These are phyloP conservation scores for Muscidifurax raptorellus DNA, from an alignment of 1,140 invertebrate genomes.

Conservation along the genomic window DNA sequence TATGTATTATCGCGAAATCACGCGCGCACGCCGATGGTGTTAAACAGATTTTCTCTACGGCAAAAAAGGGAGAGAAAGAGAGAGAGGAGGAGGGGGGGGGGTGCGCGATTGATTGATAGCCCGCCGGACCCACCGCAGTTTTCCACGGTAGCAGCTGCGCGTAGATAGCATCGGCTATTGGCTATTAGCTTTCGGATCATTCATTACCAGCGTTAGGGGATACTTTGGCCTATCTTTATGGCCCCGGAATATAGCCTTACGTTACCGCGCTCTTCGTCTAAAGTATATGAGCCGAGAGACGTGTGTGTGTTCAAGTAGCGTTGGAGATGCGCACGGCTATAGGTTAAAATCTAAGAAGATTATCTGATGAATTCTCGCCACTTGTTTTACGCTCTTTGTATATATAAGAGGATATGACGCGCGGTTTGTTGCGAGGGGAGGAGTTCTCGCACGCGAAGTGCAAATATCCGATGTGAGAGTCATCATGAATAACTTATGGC, in stretches of 20 bases:
- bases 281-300: slow-evolving; percentile 47
- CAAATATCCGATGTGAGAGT: too few species aligned
- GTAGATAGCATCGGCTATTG: slow-evolving; percentile 56
- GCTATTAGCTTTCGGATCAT: slow-evolving; percentile 64
- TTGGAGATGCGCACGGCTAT: neutral
- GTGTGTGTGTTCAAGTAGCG: slow-evolving; percentile 42
- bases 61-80: neutral
- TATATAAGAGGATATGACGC: too few species aligned
- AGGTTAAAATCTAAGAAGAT: neutral
- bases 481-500: too few species aligned
- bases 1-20: neutral
- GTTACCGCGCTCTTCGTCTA: slow-evolving; percentile 49
- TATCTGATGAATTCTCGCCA: neutral
- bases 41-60: neutral
- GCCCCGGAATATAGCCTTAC: slow-evolving; percentile 61
- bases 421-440: neutral
- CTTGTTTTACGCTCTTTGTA: neutral
- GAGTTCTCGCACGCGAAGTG: too few species aligned
- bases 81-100: neutral
- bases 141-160: slow-evolving; percentile 26
- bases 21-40: neutral
- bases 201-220: slow-evolving; percentile 59
- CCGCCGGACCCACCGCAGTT: neutral
- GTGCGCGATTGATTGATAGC: neutral
- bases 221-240: slow-evolving; percentile 60